Base-by-base conservation (phyloP, 2,113 vertebrate species). In the Tragelaphus strepsiceros region DNA sequence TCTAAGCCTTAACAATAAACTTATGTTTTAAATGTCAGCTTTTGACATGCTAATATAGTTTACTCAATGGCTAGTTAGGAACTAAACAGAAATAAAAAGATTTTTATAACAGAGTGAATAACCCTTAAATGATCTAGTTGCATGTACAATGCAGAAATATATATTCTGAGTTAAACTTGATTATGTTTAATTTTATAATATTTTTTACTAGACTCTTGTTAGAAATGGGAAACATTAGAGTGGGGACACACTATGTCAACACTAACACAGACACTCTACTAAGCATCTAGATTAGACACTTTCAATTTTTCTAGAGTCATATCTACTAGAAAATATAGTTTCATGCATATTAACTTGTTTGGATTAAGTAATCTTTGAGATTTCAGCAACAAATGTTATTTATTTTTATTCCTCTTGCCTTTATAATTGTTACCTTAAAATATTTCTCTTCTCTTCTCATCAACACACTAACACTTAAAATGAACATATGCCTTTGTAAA, bases 371-470 rank as follows among this genome's bases (percentile, higher is more conserved):
- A 88, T 93, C 19, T 87, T 93, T 84, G 54, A 46, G 1, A 93
- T 94, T 96, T 98, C 30, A 95, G 90, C 26, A 98, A 90, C 92
- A 97, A 98, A 97, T 98, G 86, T 32, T 98, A 95, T 96, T 97
- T 97, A 74, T 97, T 98, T 98, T 93, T 28, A 49, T 22, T 95
- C 61, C 13, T 96, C 59, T 83, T 64, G 95, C 28, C 84, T 98
- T 62, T 93, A 86, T 74, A 88, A 95, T 82, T 91, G 77, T 92
- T 97, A 93, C 15, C 64, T 98, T 97, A 93, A 98, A 97, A 95
- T 97, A 98, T 97, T 98, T 98, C 28, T 95, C n/a, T 59, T 86
- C 53, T 96, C 97, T 98, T 96, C 94, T 96, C 91, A 78, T 62
- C 88, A 97, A 81, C 74, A 97, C 90, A 83, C 53, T 94, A 95